Evolutionary conservation across 2,797 vertebrate species (phyloP), one percentile per base, ranked within the genome.

Genomic region (Graptemys geographica): DNA sequence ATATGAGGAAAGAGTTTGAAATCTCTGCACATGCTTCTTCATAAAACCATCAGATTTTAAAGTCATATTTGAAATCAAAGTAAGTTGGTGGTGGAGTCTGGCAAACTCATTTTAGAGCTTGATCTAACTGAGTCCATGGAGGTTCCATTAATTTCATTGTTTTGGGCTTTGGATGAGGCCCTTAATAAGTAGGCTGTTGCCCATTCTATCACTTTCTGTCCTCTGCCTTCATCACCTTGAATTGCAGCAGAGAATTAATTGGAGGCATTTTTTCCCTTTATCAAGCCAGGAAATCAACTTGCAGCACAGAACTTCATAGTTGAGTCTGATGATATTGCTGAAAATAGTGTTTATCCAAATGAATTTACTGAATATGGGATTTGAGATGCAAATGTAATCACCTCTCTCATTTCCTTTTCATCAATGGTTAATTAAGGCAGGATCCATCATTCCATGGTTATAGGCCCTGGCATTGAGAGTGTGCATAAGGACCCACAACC

Each of bases 311-410:
- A 15, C 47, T 56, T 21, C 31, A 27, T 47, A 19, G 21, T 3
- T 44, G 47, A n/a, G 41, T 62, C 31, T 44, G 47, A 4, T 55
- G 33, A 82, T 51, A n/a, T n/a, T 44, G 7, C 6, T 89, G 21
- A 33, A 19, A 1, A 6, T 53, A 25, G 33, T 25, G 37, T 57
- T 83, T 74, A 25, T 25, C 49, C n/a, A 37, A 51, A 4, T 0
- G 0, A 51, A 3, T 76, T 44, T 89, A 80, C 59, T 65, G 19
- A 37, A 37, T 21, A 3, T 0, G 4, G 3, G 1, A 12, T 5
- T 1, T 37, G 5, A 11, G 6, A 47, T 7, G 31, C 51, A 47
- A 21, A 53, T 31, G 11, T 76, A 74, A 56, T 8, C 0, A 1
- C 25, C 51, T 84, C 59, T 83, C 72, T 83, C 55, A 19, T 1